phyloP scores from a whole-genome alignment of 1,140 invertebrate species.

The Bombus consobrinus region DNA sequence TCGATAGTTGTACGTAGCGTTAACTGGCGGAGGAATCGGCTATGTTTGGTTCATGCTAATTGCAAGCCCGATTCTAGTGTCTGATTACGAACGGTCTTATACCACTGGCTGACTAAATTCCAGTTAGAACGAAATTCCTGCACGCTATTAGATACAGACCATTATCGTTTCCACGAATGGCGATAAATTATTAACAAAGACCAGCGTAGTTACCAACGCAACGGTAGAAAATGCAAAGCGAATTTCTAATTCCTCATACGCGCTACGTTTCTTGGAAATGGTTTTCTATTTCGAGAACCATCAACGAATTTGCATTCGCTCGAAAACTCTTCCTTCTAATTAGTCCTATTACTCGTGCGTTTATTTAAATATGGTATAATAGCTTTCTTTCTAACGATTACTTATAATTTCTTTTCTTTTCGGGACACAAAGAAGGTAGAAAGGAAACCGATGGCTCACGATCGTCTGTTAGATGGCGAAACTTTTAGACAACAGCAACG shows the following conservation, averaged over 20 bases:
- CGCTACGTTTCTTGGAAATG: slow-evolving; percentile 6
- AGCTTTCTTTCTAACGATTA: not conserved
- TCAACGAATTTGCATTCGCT: slow-evolving; percentile 3
- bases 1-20: too few relatives aligned
- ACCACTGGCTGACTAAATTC: slow-evolving; percentile 16
- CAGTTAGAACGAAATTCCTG: slow-evolving; percentile 16
- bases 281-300: slow-evolving; percentile 42
- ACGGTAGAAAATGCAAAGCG: slow-evolving; percentile 18
- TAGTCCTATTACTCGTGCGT: not conserved
- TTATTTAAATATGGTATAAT: not conserved
- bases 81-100: not conserved
- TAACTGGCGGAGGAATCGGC: too few relatives aligned
- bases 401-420: not conserved
- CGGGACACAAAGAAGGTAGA: not conserved
- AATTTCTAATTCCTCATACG: slow-evolving; percentile 40
- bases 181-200: slow-evolving; percentile 19
- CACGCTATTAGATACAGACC: slow-evolving; percentile 35
- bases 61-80: not conserved
- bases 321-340: slow-evolving; percentile 26
- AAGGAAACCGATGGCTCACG: not conserved
- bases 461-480: not conserved
- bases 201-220: not conserved
- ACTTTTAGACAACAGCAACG: not conserved
- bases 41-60: not conserved
- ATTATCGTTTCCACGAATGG: slow-evolving; percentile 47